These are phyloP conservation scores for Diplodus puntazzo DNA, from an alignment of 2,797 vertebrate species.

Conservation along the genomic window DNA sequence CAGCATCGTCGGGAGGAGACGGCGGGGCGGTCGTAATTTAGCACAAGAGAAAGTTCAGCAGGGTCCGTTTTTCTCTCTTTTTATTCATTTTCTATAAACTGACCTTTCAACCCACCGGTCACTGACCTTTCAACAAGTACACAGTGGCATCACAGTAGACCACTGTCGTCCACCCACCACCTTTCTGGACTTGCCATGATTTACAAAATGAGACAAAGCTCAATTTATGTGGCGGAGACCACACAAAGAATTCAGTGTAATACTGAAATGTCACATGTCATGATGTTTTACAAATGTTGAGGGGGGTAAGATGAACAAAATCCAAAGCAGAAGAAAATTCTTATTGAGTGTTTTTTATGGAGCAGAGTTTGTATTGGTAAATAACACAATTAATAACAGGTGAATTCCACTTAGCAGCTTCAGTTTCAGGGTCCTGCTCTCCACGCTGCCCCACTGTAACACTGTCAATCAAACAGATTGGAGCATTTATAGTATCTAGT, in stretches of 20 bases:
- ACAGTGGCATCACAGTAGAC: constrained; percentile 7
- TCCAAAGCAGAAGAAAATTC: not conserved
- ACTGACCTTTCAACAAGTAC: constrained; percentile 23
- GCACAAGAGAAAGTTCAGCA: constrained; percentile 3
- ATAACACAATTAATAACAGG: not conserved
- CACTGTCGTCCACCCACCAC: constrained; percentile 14
- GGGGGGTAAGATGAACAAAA: not conserved
- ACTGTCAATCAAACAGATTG: not conserved
- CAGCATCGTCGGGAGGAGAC: constrained; percentile 30
- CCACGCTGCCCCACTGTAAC: not conserved
- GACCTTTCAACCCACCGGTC: constrained; percentile 8
- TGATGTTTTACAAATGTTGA: not conserved
- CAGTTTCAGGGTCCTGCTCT: not conserved
- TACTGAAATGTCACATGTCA: not conserved
- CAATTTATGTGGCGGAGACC: constrained; percentile 4
- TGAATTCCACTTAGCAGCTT: not conserved
- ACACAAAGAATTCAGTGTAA: constrained; percentile 1
- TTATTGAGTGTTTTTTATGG: not conserved
- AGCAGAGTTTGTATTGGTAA: not conserved
- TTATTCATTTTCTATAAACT: not conserved
- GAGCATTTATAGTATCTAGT: not conserved
- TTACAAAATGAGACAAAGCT: constrained; percentile 19
- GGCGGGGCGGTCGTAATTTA: constrained; percentile 7
- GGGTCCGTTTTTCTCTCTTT: not conserved
- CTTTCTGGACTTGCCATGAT: not conserved